Percentiles rank a stretch among this genome's conserved stretches.
Evolutionary conservation across 2,113 vertebrate genomes (phyloP).

Genomic region (Melanostigma gelatinosum): DNA sequence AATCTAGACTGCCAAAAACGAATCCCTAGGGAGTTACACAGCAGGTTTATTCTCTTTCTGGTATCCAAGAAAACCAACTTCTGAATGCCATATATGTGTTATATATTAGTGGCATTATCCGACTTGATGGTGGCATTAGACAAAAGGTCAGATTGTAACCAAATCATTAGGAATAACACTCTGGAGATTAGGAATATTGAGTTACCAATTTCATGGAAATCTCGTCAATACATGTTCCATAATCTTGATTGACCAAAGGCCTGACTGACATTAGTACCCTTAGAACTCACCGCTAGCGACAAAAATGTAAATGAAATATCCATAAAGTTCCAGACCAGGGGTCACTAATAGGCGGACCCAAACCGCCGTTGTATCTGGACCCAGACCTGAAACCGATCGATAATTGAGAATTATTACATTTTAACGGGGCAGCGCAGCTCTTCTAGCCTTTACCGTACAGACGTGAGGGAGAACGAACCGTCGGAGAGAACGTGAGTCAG

Average conservation of each 20-base stretch:
- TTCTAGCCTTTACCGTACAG: too few species aligned
- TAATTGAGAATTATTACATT: too few species aligned
- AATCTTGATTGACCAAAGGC: background rate
- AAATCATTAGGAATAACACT: slow-evolving; percentile 21
- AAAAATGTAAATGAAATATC: background rate
- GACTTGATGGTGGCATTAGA: background rate
- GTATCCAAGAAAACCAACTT: slow-evolving; percentile 20
- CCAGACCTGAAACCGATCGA: too few species aligned
- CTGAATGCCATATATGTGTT: background rate
- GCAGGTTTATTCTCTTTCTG: slow-evolving; percentile 32
- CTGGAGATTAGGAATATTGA: slow-evolving; percentile 32
- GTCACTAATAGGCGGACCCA: too few species aligned
- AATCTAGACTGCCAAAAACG: slow-evolving; percentile 34
- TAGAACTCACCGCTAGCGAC: background rate
- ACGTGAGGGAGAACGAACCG: too few species aligned
- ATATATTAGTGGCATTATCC: background rate
- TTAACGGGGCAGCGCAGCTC: too few species aligned
- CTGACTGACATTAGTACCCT: background rate
- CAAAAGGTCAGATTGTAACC: slow-evolving; percentile 3
- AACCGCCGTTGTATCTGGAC: too few species aligned
- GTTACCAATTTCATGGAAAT: slow-evolving; percentile 22
- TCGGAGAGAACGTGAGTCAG: too few species aligned
- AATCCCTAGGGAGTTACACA: slow-evolving; percentile 18
- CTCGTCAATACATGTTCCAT: slow-evolving; percentile 19
- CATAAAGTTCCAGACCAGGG: background rate